Evolutionary conservation across 2,797 vertebrate genomes (phyloP).

Genomic region (Chelonia mydas): DNA sequence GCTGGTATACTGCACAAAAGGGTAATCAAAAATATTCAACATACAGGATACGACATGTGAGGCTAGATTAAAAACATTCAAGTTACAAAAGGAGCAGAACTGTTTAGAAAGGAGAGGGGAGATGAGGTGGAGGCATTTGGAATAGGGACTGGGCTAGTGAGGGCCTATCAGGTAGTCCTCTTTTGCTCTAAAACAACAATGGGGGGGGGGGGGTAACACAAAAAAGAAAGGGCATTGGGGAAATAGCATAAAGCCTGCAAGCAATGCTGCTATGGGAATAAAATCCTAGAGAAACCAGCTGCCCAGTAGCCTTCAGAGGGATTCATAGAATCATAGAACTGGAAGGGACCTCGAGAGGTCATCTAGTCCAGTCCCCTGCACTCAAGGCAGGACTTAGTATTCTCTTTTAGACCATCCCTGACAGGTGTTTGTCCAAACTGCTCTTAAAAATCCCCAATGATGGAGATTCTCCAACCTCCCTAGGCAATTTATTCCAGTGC

Average conservation of each 20-base stretch:
- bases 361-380: too few species aligned
- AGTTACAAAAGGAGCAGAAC: slow-evolving; percentile 12
- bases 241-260: not conserved
- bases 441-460: too few species aligned
- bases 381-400: too few species aligned
- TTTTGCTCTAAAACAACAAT: not conserved
- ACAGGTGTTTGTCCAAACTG: too few species aligned
- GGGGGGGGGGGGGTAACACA: not conserved
- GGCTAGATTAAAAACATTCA: not conserved
- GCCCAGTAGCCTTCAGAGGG: not conserved
- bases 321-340: not conserved
- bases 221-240: not conserved
- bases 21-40: not conserved
- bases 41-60: not conserved
- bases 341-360: too few species aligned
- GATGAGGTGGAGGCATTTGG: not conserved
- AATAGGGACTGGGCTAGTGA: not conserved
- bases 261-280: not conserved
- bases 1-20: slow-evolving; percentile 22
- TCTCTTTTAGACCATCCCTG: too few species aligned
- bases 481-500: too few species aligned
- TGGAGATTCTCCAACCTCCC: too few species aligned
- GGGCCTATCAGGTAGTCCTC: not conserved
- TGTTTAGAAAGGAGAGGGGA: slow-evolving; percentile 19
- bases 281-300: not conserved